Conservation (phyloP, 2,888 invertebrate species). For the Acleris laterana region DNA sequence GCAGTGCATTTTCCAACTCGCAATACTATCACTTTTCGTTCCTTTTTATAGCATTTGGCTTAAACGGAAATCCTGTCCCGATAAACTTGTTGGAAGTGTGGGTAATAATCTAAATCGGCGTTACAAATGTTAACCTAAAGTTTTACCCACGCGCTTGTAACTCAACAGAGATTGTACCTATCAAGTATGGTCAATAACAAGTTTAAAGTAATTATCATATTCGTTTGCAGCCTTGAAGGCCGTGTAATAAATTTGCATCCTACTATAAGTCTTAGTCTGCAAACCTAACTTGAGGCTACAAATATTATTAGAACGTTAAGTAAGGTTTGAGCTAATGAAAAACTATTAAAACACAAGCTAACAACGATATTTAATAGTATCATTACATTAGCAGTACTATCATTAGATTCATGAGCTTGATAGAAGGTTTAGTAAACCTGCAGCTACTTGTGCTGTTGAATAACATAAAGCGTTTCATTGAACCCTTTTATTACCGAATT, state of each 20-base stretch:
- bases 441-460: too few species aligned
- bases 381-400: too few species aligned
- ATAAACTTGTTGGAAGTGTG: conserved; percentile 2
- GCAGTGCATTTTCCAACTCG: not conserved
- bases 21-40: not conserved
- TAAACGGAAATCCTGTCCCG: conserved; percentile 17
- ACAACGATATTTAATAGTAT: too few species aligned
- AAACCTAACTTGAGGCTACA: not conserved
- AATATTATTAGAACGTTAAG: not conserved
- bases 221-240: conserved; percentile 62
- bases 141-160: conserved; percentile 9
- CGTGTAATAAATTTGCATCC: conserved; percentile 69
- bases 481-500: conserved; percentile 4
- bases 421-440: too few species aligned
- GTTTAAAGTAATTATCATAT: conserved; percentile 62
- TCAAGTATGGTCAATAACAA: conserved; percentile 50
- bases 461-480: not conserved
- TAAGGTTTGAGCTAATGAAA: too few species aligned
- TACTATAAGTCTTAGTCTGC: conserved; percentile 49
- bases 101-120: conserved; percentile 4
- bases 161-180: conserved; percentile 37
- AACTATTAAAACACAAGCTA: too few species aligned
- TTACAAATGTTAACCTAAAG: conserved; percentile 16
- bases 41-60: not conserved
- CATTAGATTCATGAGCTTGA: too few species aligned